These are phyloP conservation scores for Hypercompe scribonia DNA, from an alignment of 2,888 invertebrate species.

Conservation along the genomic window DNA sequence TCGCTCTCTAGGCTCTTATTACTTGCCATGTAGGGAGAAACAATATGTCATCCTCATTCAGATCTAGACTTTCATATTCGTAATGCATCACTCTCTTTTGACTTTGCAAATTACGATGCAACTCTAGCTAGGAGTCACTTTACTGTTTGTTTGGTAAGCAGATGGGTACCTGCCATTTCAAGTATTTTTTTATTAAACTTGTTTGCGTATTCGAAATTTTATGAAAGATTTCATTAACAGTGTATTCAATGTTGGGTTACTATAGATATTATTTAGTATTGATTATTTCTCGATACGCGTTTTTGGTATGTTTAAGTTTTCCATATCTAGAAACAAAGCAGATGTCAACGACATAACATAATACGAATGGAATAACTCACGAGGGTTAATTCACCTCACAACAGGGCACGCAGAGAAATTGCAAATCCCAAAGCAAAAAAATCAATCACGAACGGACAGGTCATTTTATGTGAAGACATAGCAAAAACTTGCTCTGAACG, in stretches of 20 bases:
- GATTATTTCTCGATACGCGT: too few species aligned
- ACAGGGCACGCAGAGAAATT: slow-evolving; percentile 50
- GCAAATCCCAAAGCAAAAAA: slow-evolving; percentile 53
- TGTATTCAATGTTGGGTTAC: too few species aligned
- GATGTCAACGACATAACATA: not conserved
- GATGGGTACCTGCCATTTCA: not conserved
- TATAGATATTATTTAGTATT: too few species aligned
- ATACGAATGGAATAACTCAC: not conserved
- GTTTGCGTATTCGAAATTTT: too few species aligned
- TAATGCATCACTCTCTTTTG: not conserved
- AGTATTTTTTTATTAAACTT: not conserved
- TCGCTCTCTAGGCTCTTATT: slow-evolving; percentile 56
- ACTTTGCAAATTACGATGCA: not conserved
- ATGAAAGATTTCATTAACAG: too few species aligned
- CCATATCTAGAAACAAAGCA: not conserved
- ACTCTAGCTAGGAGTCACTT: not conserved
- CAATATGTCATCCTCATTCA: slow-evolving; percentile 56
- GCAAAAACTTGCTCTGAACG: slow-evolving; percentile 53
- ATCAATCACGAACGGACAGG: slow-evolving; percentile 52
- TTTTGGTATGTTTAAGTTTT: too few species aligned
- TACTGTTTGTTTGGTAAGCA: not conserved
- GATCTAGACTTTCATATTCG: slow-evolving; percentile 60
- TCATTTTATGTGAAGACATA: slow-evolving; percentile 39
- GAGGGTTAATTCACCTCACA: slow-evolving; percentile 47
- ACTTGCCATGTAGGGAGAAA: slow-evolving; percentile 63